Evolutionary conservation across 1,140 invertebrate genomes (phyloP), one percentile per base, ranked within the genome.

Genomic region (Limonius californicus): DNA sequence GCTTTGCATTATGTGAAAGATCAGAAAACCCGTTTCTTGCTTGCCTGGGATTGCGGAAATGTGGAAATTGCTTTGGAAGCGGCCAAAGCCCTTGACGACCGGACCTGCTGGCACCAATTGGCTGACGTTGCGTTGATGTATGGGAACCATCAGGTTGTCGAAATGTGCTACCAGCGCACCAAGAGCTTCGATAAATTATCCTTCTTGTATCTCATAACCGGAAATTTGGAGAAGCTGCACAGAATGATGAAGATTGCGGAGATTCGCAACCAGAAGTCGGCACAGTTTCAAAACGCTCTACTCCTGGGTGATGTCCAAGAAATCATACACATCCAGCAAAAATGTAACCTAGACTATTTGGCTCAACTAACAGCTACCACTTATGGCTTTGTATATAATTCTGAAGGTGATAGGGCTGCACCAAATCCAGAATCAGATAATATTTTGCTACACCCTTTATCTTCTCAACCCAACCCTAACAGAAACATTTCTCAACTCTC

Each of bases 191-290:
- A 99, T 75, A 99, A 98, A 78, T 82, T 99, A 0, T 92, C 96
- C 2, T 99, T 99, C 81, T 82, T 99, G 8, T 99, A 99, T 78
- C 81, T 99, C 3, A 97, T 99, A 61, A 99, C 97, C 23, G 98
- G 98, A 16, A 99, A 99, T 79, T 79, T 98, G 68, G 97, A 99
- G 45, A 99, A 99, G 77, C 80, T 99, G 50, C 85, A 87, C 53
- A 99, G 99, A 79, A 99, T 99, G 97, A 98, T 94, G 80, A 99
- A 98, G 81, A 99, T 99, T 67, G 94, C 95, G 0, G 94, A 97
- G 80, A 95, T 97, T 35, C 81, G 94, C 9, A 97, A 97, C 76
- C 97, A 99, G 73, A 85, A 89, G 0, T 97, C 95, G 9, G 93
- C 94, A 0, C 97, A 99, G 70, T 99, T 95, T 82, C 95, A 98